phyloP scores from a whole-genome alignment of 2,888 invertebrate species.

The Epinotia ramella region DNA sequence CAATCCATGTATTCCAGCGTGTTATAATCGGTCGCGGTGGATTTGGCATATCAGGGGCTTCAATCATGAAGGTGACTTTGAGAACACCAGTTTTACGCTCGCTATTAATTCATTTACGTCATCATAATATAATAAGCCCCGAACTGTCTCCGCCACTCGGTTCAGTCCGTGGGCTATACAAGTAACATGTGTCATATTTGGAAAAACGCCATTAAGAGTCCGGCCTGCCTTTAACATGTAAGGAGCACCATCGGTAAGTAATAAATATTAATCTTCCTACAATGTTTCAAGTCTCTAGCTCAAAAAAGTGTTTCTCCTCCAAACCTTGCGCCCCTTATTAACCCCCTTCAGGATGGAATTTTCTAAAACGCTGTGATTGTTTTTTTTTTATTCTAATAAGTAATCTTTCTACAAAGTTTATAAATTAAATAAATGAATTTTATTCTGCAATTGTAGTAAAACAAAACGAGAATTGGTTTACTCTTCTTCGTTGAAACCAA shows the following conservation, averaged over 20 bases:
- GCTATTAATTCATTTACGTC: constrained; percentile 11
- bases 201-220: constrained; percentile 15
- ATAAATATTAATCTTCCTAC: constrained; percentile 15
- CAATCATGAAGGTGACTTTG: constrained; percentile 18
- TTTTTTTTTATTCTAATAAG: no score
- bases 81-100: constrained; percentile 27
- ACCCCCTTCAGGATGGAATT: no score
- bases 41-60: constrained; percentile 18
- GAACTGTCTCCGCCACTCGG: constrained; percentile 17
- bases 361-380: no score
- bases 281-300: constrained; percentile 11
- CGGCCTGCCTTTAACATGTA: constrained; percentile 23
- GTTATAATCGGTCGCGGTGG: constrained; percentile 19
- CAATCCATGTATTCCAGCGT: constrained; percentile 10
- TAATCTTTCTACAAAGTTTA: no score
- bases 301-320: no score
- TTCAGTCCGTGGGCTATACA: constrained; percentile 22
- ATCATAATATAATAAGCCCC: constrained; percentile 16
- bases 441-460: no score
- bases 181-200: constrained; percentile 20
- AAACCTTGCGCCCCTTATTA: no score
- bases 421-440: no score
- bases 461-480: no score
- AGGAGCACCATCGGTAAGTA: constrained; percentile 19
- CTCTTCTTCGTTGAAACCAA: no score